Evolutionary conservation across 2,797 vertebrate species (phyloP).

Genomic region (Melanotaenia boesemani): DNA sequence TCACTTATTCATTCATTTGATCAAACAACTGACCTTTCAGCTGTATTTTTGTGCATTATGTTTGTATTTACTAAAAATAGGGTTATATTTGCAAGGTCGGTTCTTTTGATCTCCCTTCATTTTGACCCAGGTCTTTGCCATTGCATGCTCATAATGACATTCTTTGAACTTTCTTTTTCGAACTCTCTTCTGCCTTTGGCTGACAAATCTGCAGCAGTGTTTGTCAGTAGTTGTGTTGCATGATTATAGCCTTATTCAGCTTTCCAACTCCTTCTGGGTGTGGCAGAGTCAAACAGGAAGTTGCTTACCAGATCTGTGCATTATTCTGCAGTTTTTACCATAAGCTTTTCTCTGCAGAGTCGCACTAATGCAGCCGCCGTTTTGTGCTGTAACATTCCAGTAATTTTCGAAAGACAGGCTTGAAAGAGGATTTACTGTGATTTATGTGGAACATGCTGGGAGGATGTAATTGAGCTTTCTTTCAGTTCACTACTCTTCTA

Average conservation of each 20-base stretch:
- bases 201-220: slow-evolving; percentile 24
- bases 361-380: slow-evolving; percentile 53
- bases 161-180: slow-evolving; percentile 22
- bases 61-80: slow-evolving; percentile 11
- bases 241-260: slow-evolving; percentile 21
- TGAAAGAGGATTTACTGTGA: slow-evolving; percentile 79
- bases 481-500: slow-evolving; percentile 79
- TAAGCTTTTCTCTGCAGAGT: slow-evolving; percentile 47
- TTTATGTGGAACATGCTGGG: slow-evolving; percentile 77
- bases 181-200: slow-evolving; percentile 13
- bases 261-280: slow-evolving; percentile 39
- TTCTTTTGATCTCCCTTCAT: slow-evolving; percentile 3
- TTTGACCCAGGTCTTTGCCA: slow-evolving; percentile 13
- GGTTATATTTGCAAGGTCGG: slow-evolving; percentile 21
- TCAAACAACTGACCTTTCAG: slow-evolving; percentile 31
- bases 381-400: slow-evolving; percentile 69
- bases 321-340: slow-evolving; percentile 57
- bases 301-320: slow-evolving; percentile 47
- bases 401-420: slow-evolving; percentile 73
- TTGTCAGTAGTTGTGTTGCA: slow-evolving; percentile 32
- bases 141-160: slow-evolving; percentile 13
- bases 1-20: slow-evolving; percentile 34
- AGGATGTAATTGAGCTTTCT: slow-evolving; percentile 83
- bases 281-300: slow-evolving; percentile 58
- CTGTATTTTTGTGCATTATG: slow-evolving; percentile 18